Evolutionary conservation across 1,140 invertebrate species (phyloP), one percentile per base, ranked within the genome.

Genomic region (Potamilus streckersoni): DNA sequence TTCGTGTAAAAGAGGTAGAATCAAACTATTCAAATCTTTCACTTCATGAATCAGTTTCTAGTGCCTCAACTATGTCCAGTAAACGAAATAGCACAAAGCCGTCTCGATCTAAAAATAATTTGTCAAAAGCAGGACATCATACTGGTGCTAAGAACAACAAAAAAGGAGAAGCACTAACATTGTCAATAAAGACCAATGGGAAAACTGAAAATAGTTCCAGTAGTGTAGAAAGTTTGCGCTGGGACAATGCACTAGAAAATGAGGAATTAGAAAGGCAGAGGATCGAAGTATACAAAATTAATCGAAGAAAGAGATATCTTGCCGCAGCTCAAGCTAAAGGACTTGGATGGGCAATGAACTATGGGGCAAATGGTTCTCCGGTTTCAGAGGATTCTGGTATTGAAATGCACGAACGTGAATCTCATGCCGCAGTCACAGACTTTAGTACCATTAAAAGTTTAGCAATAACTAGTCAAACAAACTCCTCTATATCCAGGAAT

Each of bases 291-390:
- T 88, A 88, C 76, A 88, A 88, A 82, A 84, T 87, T 4, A 88
- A 88, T 77, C 77, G 87, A 11, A 72, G 87, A 59, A 87, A 88
- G 76, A 77, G 87, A 38, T 88, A 87, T 74, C 69, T 88, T 55
- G 85, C 84, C 20, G 85, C 81, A 49, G 84, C 85, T 27, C 83
- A 84, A 62, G 83, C 82, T 16, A 85, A 87, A 81, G 87, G 85
- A 49, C 73, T 87, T 65, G 80, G 82, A 58, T 87, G 86, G 86
- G 84, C 76, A 57, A 69, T 77, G 15, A 80, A 83, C 65, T 83
- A 84, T 74, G 74, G 75, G 19, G 71, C 71, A 17, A 83, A 84
- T 73, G 81, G 81, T 19, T 80, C 82, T 12, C 83, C 83, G 16
- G 59, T 83, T 49, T 78, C 82, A 1, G 84, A 85, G 68, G 83